phyloP scores from a whole-genome alignment of 2,797 vertebrate genomes.

The Xenops minutus region DNA sequence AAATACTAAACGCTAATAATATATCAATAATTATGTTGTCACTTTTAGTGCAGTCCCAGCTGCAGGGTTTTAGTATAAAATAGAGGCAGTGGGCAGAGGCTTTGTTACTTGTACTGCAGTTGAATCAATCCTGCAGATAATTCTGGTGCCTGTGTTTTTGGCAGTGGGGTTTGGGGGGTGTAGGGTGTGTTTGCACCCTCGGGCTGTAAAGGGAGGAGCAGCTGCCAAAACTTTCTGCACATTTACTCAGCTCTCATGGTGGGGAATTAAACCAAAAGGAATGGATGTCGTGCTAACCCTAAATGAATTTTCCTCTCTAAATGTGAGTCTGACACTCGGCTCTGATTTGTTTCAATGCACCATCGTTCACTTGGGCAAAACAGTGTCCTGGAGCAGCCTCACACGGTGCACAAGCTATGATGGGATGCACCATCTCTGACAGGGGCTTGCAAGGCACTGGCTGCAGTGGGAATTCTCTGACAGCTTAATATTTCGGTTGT shows the following conservation, averaged over 20 bases:
- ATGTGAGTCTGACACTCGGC: not conserved
- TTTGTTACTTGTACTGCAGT: not conserved
- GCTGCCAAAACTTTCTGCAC: not conserved
- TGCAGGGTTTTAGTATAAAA: not conserved
- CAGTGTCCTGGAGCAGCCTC: not conserved
- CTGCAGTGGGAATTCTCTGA: slow-evolving; percentile 21
- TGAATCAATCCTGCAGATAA: not conserved
- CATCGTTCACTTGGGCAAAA: not conserved
- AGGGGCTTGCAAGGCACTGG: not conserved
- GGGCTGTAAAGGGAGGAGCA: not conserved
- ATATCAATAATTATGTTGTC: fast-evolving
- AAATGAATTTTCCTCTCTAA: not conserved
- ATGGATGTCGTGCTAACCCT: not conserved
- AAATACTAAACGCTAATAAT: not conserved
- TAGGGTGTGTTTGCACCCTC: not conserved
- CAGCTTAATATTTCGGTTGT: slow-evolving; percentile 39
- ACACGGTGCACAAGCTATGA: fast-evolving
- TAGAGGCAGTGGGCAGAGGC: not conserved
- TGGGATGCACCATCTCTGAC: not conserved
- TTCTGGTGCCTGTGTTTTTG: not conserved
- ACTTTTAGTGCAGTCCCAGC: not conserved
- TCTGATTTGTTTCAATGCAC: not conserved
- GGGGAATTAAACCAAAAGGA: not conserved
- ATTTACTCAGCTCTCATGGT: not conserved
- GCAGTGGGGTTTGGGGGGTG: fast-evolving